Evolutionary conservation across 2,113 vertebrate genomes (phyloP).

Genomic region (Cervus canadensis): DNA sequence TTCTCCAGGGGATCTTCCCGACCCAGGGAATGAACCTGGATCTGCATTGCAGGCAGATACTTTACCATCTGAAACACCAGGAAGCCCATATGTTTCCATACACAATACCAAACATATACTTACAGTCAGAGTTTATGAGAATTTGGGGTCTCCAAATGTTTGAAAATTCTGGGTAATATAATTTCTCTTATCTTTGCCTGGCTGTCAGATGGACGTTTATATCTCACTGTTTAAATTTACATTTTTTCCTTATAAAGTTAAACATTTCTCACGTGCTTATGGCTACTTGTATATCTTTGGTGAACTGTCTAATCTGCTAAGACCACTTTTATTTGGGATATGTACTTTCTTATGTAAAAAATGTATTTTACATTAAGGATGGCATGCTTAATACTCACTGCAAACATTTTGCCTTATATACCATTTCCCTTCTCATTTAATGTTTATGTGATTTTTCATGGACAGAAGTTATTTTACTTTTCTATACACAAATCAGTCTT

Average conservation of each 20-base stretch:
- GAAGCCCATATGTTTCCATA: neutral
- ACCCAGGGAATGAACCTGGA: neutral
- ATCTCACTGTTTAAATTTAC: neutral
- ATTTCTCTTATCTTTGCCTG: neutral
- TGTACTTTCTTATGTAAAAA: neutral
- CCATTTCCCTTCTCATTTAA: neutral
- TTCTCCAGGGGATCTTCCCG: neutral
- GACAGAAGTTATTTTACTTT: neutral
- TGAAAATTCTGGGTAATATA: slow-evolving; percentile 5
- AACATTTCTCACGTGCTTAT: neutral
- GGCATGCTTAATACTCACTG: neutral
- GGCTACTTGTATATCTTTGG: neutral
- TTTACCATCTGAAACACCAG: neutral
- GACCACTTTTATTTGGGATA: neutral
- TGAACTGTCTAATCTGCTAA: neutral
- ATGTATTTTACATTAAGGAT: neutral
- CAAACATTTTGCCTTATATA: neutral
- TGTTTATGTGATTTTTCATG: neutral
- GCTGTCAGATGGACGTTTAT: neutral
- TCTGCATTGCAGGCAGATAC: neutral
- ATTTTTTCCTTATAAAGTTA: neutral
- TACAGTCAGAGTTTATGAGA: neutral
- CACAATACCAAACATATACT: neutral
- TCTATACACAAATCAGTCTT: neutral
- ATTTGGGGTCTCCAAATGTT: neutral